Evolutionary conservation across 2,888 invertebrate genomes (phyloP), one percentile per base, ranked within the genome.

Genomic region (Phlogophora meticulosa): DNA sequence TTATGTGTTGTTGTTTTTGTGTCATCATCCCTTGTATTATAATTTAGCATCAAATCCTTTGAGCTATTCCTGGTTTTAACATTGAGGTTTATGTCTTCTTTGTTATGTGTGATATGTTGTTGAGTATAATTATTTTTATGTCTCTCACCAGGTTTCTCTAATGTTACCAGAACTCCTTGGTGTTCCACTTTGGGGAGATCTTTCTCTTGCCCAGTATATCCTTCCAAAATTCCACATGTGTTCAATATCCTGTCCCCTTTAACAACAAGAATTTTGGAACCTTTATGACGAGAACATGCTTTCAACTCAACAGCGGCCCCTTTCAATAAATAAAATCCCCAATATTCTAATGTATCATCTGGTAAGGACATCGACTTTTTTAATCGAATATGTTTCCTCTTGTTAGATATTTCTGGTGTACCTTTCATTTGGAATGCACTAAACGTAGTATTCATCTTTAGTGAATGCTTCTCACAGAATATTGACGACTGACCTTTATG

Each of bases 261-360:
- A 0, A 98, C 98, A 2, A 98, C 97, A 82, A 98, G 93, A 85
- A 98, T 97, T 67, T 97, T 96, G 0, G 98, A 97, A 17, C 98
- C 98, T 81, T 97, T 96, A 88, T 96, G 97, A 87, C 97, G 96
- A 13, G 98, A 98, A 88, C 98, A 98, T 49, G 97, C 97, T 85
- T 97, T 97, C 28, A 98, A 92, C 76, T 96, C 96, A 2, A 98
- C 98, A 13, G 96, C 96, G 1, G 98, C 98, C 28, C 98, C 98
- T 90, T 97, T 96, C 55, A 98, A 94, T 52, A 98, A 94, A 92
- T 97, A 98, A 92, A 98, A 98, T 3, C 98, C 98, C 98, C 98
- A 98, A 90, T 98, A 98, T 90, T 98, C 98, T 40, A 98, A 92
- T 11, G 98, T 98, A 84, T 98, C 98, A 89, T 98, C 98, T 0